Conservation (phyloP, 2,113 vertebrate genomes). For the Apodemus sylvaticus region DNA sequence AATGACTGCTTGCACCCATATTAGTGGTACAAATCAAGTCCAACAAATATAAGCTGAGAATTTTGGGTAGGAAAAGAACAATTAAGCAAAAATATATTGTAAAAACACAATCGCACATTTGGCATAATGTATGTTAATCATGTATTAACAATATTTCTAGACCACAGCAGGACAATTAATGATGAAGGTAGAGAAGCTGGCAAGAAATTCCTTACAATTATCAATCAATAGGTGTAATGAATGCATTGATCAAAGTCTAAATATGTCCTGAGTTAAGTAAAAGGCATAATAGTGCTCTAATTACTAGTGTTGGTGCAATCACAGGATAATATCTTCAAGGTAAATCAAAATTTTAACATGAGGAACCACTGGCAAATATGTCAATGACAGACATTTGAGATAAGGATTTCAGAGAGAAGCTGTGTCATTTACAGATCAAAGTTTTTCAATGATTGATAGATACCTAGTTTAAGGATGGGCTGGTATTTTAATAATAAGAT, state of each 20-base stretch:
- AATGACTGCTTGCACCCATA: background rate
- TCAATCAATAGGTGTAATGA: constrained; percentile 69
- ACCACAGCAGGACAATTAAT: constrained; percentile 57
- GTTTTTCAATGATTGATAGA: background rate
- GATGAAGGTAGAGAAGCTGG: constrained; percentile 41
- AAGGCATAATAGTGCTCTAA: constrained; percentile 62
- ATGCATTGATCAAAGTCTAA: constrained; percentile 74
- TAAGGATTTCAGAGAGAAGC: constrained; percentile 10
- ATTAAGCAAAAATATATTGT: background rate
- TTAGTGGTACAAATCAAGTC: background rate
- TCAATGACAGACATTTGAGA: constrained; percentile 49
- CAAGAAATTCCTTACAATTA: constrained; percentile 60
- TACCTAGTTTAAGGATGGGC: background rate
- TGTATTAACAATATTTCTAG: constrained; percentile 39
- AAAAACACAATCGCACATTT: constrained; percentile 12
- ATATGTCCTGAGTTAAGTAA: constrained; percentile 65
- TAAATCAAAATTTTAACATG: constrained; percentile 66
- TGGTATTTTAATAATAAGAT: background rate
- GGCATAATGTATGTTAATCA: background rate
- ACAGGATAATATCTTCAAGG: constrained; percentile 64
- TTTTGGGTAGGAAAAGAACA: constrained; percentile 7
- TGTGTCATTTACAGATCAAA: background rate
- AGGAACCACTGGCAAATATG: constrained; percentile 61
- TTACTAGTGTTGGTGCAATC: constrained; percentile 57
- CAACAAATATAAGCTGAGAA: background rate